These are phyloP conservation scores for Listrodromus nycthemerus DNA, from an alignment of 2,888 invertebrate genomes.

Conservation along the genomic window DNA sequence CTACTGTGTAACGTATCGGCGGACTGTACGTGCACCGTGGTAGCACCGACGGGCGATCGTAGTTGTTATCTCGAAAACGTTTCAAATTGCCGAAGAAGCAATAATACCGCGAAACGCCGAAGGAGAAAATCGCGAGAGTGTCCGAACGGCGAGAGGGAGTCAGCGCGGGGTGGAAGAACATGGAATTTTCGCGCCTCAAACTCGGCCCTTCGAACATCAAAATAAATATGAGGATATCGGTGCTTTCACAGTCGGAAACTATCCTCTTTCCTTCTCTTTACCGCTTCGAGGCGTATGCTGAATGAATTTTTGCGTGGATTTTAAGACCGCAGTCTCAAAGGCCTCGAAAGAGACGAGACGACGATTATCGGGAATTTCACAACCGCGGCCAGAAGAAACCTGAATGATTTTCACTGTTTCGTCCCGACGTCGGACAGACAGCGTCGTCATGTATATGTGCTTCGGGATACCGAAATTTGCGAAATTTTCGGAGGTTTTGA, in stretches of 20 bases:
- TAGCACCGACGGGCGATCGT: slow-evolving; percentile 44
- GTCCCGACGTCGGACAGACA: not conserved
- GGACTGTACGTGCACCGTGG: slow-evolving; percentile 7
- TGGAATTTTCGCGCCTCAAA: slow-evolving; percentile 44
- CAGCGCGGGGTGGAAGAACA: not conserved
- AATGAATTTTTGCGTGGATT: not conserved
- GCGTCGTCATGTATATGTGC: slow-evolving; percentile 11
- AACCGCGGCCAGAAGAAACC: not conserved
- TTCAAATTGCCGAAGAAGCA: slow-evolving; percentile 66
- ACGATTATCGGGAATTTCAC: slow-evolving; percentile 7
- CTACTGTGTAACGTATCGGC: not conserved
- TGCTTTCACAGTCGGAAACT: not conserved
- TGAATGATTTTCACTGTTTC: slow-evolving; percentile 6
- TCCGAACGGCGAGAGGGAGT: not conserved
- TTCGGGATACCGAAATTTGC: slow-evolving; percentile 69
- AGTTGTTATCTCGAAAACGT: slow-evolving; percentile 65
- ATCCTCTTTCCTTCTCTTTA: not conserved
- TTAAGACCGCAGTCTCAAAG: not conserved
- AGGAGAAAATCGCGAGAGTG: slow-evolving; percentile 41
- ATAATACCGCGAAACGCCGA: slow-evolving; percentile 56
- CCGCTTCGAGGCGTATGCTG: not conserved
- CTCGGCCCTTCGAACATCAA: slow-evolving; percentile 18
- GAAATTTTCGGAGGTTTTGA: slow-evolving; percentile 66
- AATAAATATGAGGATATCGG: slow-evolving; percentile 15
- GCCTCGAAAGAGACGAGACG: not conserved